Percentiles rank a stretch among this genome's conserved stretches.
phyloP scores from a whole-genome alignment of 2,113 vertebrate genomes.

The Tringa solitaria region DNA sequence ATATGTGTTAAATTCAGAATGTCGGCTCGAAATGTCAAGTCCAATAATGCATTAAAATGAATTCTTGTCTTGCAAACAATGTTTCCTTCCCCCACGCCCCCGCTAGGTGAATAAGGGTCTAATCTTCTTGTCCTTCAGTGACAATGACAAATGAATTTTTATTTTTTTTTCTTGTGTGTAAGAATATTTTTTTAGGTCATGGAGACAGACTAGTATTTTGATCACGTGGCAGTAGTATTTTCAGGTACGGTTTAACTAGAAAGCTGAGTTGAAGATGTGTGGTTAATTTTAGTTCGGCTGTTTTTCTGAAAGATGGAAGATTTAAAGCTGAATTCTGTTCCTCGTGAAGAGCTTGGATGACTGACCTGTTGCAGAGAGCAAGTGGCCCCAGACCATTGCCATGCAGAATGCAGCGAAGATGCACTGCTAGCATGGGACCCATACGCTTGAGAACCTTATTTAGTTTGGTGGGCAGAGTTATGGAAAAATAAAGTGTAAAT shows the following conservation, averaged over 20 bases:
- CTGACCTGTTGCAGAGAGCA: neutral
- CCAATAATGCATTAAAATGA: neutral
- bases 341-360: neutral
- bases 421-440: neutral
- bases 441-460: neutral
- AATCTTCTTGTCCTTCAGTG: neutral
- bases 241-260: neutral
- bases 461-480: neutral
- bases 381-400: accelerated
- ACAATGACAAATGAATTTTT: neutral
- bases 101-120: neutral
- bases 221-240: neutral
- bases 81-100: neutral
- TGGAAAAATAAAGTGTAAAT: neutral
- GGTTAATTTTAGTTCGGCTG: neutral
- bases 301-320: neutral
- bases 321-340: neutral
- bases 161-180: neutral
- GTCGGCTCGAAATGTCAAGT: neutral
- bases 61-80: accelerated
- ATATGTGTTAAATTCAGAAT: neutral
- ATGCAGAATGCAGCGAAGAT: neutral
- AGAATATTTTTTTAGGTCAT: neutral
- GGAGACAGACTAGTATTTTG: neutral
- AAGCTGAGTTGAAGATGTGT: neutral